Conservation (phyloP, 2,113 vertebrate genomes). For the Oreochromis spilurus region DNA sequence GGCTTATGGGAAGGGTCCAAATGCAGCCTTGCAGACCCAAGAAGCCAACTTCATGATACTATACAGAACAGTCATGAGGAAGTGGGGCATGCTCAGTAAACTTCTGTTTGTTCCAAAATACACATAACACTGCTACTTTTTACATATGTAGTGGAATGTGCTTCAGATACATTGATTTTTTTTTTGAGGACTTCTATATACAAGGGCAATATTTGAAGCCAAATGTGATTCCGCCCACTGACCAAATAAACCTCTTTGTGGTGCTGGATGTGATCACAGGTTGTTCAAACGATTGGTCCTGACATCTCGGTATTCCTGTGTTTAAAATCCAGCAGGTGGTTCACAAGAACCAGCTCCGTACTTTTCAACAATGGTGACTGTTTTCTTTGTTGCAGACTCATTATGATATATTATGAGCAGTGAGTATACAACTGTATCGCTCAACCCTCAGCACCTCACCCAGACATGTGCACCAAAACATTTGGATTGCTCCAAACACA, state of each 20-base stretch:
- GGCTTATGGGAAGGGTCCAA: background rate
- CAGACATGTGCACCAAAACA: background rate
- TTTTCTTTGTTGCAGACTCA: background rate
- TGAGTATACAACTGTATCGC: background rate
- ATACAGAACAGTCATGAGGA: background rate
- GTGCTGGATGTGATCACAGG: conserved; percentile 1
- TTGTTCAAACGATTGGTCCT: conserved; percentile 32
- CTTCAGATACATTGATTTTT: background rate
- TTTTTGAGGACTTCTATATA: background rate
- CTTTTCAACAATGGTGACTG: background rate
- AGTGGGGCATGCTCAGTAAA: background rate
- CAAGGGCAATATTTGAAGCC: background rate
- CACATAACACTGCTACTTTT: background rate
- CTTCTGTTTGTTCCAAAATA: background rate
- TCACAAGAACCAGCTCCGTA: background rate
- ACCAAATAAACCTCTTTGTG: conserved; percentile 43
- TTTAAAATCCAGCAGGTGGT: conserved; percentile 56
- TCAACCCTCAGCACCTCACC: background rate
- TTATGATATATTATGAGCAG: background rate
- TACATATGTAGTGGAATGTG: background rate
- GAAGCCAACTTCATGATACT: background rate
- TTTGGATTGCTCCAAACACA: background rate
- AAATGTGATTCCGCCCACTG: conserved; percentile 20
- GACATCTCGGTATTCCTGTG: conserved; percentile 37
- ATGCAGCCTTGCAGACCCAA: background rate